phyloP scores from a whole-genome alignment of 2,888 invertebrate genomes.

The Cactoblastis cactorum region DNA sequence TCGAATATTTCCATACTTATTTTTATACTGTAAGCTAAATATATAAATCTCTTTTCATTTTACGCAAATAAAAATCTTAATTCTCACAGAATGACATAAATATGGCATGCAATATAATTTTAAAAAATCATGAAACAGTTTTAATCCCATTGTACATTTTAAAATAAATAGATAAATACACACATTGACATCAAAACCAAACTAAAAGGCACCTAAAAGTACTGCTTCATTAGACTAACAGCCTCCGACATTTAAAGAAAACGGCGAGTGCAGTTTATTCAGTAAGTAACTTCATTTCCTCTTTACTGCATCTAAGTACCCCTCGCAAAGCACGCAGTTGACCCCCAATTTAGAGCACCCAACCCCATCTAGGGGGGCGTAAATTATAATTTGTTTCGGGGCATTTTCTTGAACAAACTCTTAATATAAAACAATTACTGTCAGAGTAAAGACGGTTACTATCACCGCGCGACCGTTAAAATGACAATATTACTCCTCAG shows the following conservation, averaged over 20 bases:
- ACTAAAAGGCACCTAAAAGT: neutral
- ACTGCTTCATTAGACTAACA: neutral
- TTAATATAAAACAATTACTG: slow-evolving; percentile 26
- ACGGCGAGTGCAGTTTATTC: slow-evolving; percentile 20
- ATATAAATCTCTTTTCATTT: neutral
- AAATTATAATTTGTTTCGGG: slow-evolving; percentile 56
- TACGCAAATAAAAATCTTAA: no score
- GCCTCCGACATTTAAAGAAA: slow-evolving; percentile 23
- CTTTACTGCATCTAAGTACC: slow-evolving; percentile 21
- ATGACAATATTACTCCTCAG: slow-evolving; percentile 1
- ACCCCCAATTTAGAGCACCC: slow-evolving; percentile 52
- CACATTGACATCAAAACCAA: neutral
- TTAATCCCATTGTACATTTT: no score
- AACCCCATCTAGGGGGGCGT: slow-evolving; percentile 35
- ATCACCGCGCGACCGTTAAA: slow-evolving; percentile 7
- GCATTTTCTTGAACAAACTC: slow-evolving; percentile 30
- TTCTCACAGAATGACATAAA: no score
- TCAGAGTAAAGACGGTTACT: slow-evolving; percentile 15
- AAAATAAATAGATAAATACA: no score
- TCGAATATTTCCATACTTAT: slow-evolving; percentile 15
- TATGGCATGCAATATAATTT: no score
- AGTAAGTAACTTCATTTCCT: slow-evolving; percentile 19
- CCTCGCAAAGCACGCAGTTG: slow-evolving; percentile 35
- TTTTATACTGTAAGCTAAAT: no score
- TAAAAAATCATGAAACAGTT: no score